These are phyloP conservation scores for Acestrorhynchus altus DNA, from an alignment of 2,797 vertebrate species.

Conservation along the genomic window DNA sequence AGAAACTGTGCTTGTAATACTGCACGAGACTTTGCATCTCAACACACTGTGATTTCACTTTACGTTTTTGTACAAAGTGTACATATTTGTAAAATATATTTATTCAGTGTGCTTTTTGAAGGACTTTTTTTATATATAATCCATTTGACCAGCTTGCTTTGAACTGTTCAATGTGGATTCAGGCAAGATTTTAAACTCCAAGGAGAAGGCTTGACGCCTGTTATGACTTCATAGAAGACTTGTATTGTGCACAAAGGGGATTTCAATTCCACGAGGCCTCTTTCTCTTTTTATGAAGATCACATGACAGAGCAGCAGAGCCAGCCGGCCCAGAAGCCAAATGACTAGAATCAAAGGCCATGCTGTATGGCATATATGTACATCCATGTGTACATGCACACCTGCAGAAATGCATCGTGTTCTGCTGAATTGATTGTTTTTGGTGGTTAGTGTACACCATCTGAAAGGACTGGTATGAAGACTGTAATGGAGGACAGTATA, in stretches of 20 bases:
- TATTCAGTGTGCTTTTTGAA: slow-evolving; percentile 40
- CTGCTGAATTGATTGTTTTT: not conserved
- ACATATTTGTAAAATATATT: slow-evolving; percentile 42
- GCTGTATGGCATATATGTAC: not conserved
- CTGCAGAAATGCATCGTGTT: not conserved
- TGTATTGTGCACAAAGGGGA: slow-evolving; percentile 9
- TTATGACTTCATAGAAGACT: not conserved
- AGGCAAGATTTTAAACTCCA: not conserved
- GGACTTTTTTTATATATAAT: not conserved
- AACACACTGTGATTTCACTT: not conserved
- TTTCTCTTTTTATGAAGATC: slow-evolving; percentile 14
- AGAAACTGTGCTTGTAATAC: slow-evolving; percentile 8
- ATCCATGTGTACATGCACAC: not conserved
- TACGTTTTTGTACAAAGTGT: slow-evolving; percentile 29
- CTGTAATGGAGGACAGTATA: too few relatives aligned
- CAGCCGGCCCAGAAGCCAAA: not conserved
- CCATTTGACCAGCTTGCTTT: not conserved
- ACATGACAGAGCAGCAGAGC: not conserved
- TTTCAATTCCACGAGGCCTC: not conserved
- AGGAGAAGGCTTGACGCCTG: not conserved
- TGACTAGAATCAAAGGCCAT: not conserved
- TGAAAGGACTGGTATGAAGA: too few relatives aligned
- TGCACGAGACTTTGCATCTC: not conserved
- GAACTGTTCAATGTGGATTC: not conserved
- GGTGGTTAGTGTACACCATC: slow-evolving; percentile 3